These are phyloP conservation scores for Drosophila pseudoobscura DNA, from an alignment of 1,140 invertebrate genomes.

Conservation along the genomic window DNA sequence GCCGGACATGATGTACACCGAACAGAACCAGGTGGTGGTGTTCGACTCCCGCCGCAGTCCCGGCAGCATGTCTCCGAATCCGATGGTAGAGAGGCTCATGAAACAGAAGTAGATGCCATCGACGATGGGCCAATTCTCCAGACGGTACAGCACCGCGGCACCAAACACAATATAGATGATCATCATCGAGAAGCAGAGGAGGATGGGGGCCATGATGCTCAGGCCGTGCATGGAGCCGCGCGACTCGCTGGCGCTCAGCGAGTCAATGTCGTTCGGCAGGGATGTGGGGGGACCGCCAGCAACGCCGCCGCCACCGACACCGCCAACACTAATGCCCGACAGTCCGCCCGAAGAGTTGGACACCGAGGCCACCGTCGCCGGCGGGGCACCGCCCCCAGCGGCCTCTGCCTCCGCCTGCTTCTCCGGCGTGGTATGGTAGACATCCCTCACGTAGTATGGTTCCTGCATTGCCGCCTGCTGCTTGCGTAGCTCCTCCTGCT, in stretches of 20 bases:
- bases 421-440: constrained; percentile 85
- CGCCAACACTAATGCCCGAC: not conserved
- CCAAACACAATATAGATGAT: constrained; percentile 94
- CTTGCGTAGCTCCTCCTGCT: constrained; percentile 89
- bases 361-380: not conserved
- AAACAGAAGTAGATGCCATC: constrained; percentile 98
- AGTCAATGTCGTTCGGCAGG: constrained; percentile 85
- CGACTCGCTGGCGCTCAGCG: constrained; percentile 89
- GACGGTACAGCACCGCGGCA: constrained; percentile 92
- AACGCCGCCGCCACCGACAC: not conserved
- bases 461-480: constrained; percentile 89
- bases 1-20: constrained; percentile 97
- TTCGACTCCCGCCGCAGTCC: constrained; percentile 88
- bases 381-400: constrained; percentile 62
- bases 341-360: too few species aligned
- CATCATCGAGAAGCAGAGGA: constrained; percentile 91
- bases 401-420: constrained; percentile 83
- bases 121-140: constrained; percentile 94
- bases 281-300: constrained; percentile 1
- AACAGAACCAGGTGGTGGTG: constrained; percentile 92
- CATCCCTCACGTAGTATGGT: constrained; percentile 90
- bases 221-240: constrained; percentile 89
- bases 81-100: constrained; percentile 96
- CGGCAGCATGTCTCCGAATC: constrained; percentile 95
- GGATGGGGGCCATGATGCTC: constrained; percentile 90